Base-by-base conservation (phyloP, 2,113 vertebrate species). In the Paramormyrops kingsleyae region DNA sequence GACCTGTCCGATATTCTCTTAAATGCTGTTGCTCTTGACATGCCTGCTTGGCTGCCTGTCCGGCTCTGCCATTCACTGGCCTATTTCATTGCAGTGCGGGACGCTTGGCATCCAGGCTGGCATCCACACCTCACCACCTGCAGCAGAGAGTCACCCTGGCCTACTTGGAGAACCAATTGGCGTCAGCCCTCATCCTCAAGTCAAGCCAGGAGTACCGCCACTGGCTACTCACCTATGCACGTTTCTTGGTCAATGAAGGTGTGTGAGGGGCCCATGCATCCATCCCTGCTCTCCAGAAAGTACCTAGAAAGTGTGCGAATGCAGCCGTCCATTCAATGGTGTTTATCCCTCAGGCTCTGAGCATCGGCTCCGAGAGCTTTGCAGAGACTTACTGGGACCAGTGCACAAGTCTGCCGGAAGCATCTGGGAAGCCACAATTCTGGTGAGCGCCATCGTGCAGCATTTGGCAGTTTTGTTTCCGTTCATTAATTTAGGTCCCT, bases 181-280 rank as follows among this genome's bases (percentile, higher is more conserved):
- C 97, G 0, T 96, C 98, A 0, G 96, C 98, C 0, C 96, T 98
- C 88, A 96, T 94, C 0, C 94, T 99, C 91, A 97, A 97, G 44
- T 99, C 99, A 27, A 96, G 97, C 88, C 96, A 96, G 0, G 99
- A 99, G 93, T 99, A 99, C 91, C 96, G 97, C 89, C 97, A 99
- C 94, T 99, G 98, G 99, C 97, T 99, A 92, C 97, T 99, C 92
- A 97, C 99, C 95, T 99, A 99, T 92, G 96, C 98, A 86, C 97
- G 98, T 85, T 99, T 98, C 95, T 97, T 99, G 0, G 99, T 99
- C 90, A 99, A 97, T n/a, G 98, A 99, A 97, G 99, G 99, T 99
- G 89, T 92, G 92, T 50, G 5, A 59, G 52, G 80, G 31, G 10
- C 4, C 74, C 42, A n/a, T 15, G 19, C 70, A 44, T 15, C 47